Evolutionary conservation across 2,797 vertebrate genomes (phyloP).

Genomic region (Phataginus tricuspis): DNA sequence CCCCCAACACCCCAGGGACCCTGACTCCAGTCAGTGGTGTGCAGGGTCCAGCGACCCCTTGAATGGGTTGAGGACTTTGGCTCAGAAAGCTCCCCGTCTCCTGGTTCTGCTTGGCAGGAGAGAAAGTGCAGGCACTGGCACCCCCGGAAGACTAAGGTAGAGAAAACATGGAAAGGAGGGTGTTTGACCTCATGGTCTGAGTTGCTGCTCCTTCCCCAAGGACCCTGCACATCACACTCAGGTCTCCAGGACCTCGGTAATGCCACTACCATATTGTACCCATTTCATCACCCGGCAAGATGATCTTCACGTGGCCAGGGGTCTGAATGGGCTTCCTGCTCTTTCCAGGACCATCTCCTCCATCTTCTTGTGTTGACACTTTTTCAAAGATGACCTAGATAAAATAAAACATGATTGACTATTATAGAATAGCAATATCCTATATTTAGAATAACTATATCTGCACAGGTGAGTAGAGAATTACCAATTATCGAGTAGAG

Average conservation of each 20-base stretch:
- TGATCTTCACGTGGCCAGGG: neutral
- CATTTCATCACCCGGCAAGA: neutral
- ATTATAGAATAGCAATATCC: neutral
- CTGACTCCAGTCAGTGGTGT: fast-evolving
- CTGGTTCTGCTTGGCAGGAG: neutral
- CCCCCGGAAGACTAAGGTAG: neutral
- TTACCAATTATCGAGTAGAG: neutral
- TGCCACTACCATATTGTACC: fast-evolving
- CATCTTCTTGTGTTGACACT: neutral
- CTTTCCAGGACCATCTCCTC: neutral
- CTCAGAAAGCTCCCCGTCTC: neutral
- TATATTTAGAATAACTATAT: neutral
- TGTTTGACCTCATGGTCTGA: neutral
- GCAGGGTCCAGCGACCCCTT: fast-evolving
- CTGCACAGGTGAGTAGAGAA: neutral
- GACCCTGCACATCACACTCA: neutral
- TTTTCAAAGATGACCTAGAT: neutral
- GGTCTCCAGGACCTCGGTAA: fast-evolving
- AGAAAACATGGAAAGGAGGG: no score
- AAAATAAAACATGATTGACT: neutral
- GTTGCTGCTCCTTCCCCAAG: fast-evolving
- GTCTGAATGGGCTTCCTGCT: neutral
- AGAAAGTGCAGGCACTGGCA: neutral
- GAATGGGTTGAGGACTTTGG: neutral
- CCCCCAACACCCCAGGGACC: neutral